Conservation (phyloP, 1,140 invertebrate species). For the Tetranychus urticae region DNA sequence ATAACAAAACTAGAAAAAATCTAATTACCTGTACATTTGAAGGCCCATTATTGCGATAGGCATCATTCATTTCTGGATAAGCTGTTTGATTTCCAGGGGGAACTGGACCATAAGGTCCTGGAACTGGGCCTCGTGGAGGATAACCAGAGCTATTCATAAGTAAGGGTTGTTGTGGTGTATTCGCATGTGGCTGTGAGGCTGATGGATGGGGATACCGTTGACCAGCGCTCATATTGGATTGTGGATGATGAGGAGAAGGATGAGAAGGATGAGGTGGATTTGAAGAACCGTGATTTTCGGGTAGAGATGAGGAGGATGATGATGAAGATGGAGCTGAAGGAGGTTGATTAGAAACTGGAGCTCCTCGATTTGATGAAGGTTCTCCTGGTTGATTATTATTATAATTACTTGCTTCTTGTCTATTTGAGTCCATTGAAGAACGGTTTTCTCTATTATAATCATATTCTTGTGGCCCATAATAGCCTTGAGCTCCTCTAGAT, state of each 20-base stretch:
- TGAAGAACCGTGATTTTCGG: neutral
- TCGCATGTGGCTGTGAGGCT: slow-evolving; percentile 3
- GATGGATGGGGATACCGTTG: slow-evolving; percentile 1
- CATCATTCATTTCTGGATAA: neutral
- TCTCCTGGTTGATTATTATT: too few species aligned
- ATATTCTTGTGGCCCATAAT: slow-evolving; percentile 2
- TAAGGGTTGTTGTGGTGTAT: neutral
- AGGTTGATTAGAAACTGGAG: too few species aligned
- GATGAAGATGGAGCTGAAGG: too few species aligned
- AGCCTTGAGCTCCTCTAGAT: neutral
- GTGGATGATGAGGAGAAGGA: too few species aligned
- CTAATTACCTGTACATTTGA: neutral
- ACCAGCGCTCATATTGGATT: too few species aligned
- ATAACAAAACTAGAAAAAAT: too few species aligned
- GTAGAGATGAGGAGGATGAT: too few species aligned
- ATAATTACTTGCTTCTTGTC: too few species aligned
- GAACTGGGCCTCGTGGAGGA: neutral
- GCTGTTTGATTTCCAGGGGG: neutral
- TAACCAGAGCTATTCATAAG: neutral
- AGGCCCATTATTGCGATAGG: neutral
- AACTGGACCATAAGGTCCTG: neutral
- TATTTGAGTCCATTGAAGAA: neutral
- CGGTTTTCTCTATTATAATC: neutral
- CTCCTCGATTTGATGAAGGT: too few species aligned
- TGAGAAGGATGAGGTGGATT: slow-evolving; percentile 1